A percentile compares a stretch with the other conserved stretches of the same genome.
phyloP scores from a whole-genome alignment of 2,888 invertebrate species.

The Dynastes maya region DNA sequence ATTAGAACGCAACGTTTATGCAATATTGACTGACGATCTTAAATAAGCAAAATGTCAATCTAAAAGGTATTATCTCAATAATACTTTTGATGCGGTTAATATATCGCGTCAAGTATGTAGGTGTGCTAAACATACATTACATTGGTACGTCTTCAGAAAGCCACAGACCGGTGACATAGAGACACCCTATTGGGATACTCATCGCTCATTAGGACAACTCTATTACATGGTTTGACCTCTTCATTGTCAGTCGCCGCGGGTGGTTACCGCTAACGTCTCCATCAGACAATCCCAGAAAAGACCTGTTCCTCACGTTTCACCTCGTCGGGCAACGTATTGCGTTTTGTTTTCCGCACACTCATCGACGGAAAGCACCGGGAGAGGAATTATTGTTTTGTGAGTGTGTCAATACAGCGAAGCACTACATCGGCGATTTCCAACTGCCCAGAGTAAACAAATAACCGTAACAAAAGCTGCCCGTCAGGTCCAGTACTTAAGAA shows the following conservation, averaged over 20 bases:
- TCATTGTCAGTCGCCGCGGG: slow-evolving; percentile 63
- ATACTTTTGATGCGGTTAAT: too few relatives aligned
- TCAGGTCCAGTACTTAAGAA: slow-evolving; percentile 1
- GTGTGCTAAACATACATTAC: slow-evolving; percentile 14
- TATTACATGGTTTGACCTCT: slow-evolving; percentile 64
- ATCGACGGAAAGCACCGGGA: slow-evolving; percentile 17
- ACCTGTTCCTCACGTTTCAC: slow-evolving; percentile 42
- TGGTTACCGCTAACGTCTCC: slow-evolving; percentile 51
- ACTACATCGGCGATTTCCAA: background rate
- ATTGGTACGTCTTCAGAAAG: slow-evolving; percentile 49
- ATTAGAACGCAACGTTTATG: too few relatives aligned
- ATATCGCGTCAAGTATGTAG: background rate
- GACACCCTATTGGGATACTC: slow-evolving; percentile 60
- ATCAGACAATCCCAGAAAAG: slow-evolving; percentile 49
- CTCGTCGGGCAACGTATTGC: background rate
- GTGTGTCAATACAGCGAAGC: background rate
- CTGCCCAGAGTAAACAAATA: slow-evolving; percentile 33
- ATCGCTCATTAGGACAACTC: slow-evolving; percentile 67
- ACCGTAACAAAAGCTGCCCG: slow-evolving; percentile 36
- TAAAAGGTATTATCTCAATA: too few relatives aligned
- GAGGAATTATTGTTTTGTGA: slow-evolving; percentile 33
- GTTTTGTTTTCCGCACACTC: slow-evolving; percentile 43
- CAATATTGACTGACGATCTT: too few relatives aligned
- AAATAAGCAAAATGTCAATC: too few relatives aligned
- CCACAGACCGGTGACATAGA: slow-evolving; percentile 59